Conservation (phyloP, 2,888 invertebrate genomes). For the Diplolepis rosae region DNA sequence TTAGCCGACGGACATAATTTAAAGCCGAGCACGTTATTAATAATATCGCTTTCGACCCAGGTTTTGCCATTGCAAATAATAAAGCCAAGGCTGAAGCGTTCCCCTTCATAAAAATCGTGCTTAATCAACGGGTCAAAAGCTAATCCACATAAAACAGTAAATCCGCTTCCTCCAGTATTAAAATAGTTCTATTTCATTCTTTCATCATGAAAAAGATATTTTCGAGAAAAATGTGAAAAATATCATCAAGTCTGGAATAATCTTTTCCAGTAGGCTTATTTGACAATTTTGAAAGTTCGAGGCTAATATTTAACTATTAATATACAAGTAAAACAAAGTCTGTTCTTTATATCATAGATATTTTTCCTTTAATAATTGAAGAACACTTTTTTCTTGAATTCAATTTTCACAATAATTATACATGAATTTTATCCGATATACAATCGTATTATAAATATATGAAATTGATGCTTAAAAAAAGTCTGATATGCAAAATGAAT, state of each 20-base stretch:
- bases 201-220: background rate
- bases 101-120: slow-evolving; percentile 2
- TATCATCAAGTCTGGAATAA: background rate
- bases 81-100: slow-evolving; percentile 4
- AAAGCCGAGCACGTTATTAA: slow-evolving; percentile 62
- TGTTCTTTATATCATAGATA: too few relatives aligned
- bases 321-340: too few relatives aligned
- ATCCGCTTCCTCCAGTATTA: background rate
- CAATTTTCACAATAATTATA: too few relatives aligned
- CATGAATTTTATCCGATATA: too few relatives aligned
- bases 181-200: background rate
- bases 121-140: slow-evolving; percentile 7
- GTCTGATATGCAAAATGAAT: too few relatives aligned
- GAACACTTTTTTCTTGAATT: too few relatives aligned
- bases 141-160: background rate
- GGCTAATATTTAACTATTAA: too few relatives aligned
- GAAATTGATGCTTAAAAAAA: too few relatives aligned
- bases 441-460: too few relatives aligned
- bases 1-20: slow-evolving; percentile 69
- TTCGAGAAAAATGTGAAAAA: background rate
- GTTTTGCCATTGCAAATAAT: slow-evolving; percentile 13
- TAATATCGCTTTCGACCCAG: slow-evolving; percentile 26
- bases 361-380: too few relatives aligned
- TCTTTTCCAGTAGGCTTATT: too few relatives aligned
- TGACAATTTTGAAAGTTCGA: too few relatives aligned